phyloP scores from a whole-genome alignment of 2,888 invertebrate genomes.

The Parnassius glacialis region DNA sequence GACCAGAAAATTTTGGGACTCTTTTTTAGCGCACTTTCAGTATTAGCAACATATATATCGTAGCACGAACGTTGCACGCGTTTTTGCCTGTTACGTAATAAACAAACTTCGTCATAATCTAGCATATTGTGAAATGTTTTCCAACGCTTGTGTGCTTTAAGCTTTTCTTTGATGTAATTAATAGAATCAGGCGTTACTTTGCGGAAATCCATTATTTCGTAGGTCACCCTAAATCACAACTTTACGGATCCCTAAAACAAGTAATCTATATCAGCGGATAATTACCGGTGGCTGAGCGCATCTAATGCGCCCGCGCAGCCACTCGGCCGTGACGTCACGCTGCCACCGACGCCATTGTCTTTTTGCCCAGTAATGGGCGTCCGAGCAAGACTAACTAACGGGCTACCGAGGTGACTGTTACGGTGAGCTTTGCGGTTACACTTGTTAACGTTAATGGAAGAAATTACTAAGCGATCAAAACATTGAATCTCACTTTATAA shows the following conservation, averaged over 20 bases:
- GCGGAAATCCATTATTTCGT: no score
- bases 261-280: constrained; percentile 30
- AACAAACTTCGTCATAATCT: no score
- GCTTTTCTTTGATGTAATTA: no score
- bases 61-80: no score
- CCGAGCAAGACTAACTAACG: constrained; percentile 25
- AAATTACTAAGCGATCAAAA: not conserved
- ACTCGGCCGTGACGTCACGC: constrained; percentile 46
- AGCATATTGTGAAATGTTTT: no score
- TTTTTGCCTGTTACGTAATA: no score
- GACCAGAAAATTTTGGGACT: no score
- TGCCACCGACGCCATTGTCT: constrained; percentile 29
- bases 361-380: constrained; percentile 26
- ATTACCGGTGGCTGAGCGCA: constrained; percentile 32
- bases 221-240: constrained; percentile 9
- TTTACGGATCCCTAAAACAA: constrained; percentile 14
- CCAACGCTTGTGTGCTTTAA: no score
- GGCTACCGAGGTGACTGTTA: constrained; percentile 13
- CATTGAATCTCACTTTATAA: not conserved
- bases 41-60: no score
- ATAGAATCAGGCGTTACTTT: no score
- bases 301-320: constrained; percentile 45
- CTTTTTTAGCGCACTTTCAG: no score
- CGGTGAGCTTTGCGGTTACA: constrained; percentile 15
- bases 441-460: not conserved